Percentiles rank a stretch among this genome's conserved stretches.
Evolutionary conservation across 35 echinoderm and acorn worm genomes (phyloP).

Genomic region (Ophioderma brevispina): DNA sequence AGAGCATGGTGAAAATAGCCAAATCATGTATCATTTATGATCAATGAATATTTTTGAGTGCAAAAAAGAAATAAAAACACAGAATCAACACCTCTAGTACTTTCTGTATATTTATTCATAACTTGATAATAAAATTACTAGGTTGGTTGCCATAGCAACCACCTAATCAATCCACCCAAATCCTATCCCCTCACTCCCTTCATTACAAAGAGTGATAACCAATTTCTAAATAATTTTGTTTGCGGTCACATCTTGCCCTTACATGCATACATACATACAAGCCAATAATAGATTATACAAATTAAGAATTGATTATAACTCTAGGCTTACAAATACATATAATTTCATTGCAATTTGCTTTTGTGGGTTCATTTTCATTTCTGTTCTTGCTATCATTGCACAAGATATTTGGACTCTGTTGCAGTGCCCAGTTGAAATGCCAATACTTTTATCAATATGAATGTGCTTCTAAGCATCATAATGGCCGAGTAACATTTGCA

Average conservation of each 20-base stretch:
- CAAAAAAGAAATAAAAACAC: no score
- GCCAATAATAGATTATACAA: background rate
- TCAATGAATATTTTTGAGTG: no score
- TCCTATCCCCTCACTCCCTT: background rate
- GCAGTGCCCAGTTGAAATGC: background rate
- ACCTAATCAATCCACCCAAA: background rate
- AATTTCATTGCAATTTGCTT: background rate
- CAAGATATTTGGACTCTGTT: background rate
- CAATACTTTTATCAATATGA: background rate
- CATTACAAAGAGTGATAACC: background rate
- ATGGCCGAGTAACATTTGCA: background rate
- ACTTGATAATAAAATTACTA: background rate
- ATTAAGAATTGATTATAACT: background rate
- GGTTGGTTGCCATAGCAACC: background rate
- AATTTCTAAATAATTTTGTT: background rate
- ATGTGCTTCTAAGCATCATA: background rate
- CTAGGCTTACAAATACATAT: background rate
- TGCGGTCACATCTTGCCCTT: background rate
- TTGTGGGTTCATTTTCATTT: background rate
- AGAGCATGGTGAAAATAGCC: no score
- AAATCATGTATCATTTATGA: no score
- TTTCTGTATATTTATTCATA: background rate
- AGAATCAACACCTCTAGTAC: no score
- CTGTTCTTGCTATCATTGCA: background rate
- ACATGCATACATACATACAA: background rate